phyloP scores from a whole-genome alignment of 2,113 vertebrate species.

The Oxyura jamaicensis region DNA sequence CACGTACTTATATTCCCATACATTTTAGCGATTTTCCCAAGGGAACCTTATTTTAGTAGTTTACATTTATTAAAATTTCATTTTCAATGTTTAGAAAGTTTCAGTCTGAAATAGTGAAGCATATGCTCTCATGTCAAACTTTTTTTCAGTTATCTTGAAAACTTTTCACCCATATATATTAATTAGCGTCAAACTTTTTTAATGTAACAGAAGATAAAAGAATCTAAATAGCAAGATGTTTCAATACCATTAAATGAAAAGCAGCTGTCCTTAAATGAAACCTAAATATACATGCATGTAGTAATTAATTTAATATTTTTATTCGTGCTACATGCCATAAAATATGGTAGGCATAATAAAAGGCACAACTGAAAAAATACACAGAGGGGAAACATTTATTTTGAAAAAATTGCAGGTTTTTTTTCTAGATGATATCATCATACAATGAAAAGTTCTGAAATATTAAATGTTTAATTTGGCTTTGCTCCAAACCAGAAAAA shows the following conservation, averaged over 20 bases:
- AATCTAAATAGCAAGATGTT: not conserved
- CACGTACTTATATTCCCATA: not conserved
- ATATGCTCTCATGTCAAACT: not conserved
- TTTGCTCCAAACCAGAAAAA: slow-evolving; percentile 14
- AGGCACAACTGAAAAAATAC: slow-evolving; percentile 14
- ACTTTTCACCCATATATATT: not conserved
- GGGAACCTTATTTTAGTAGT: not conserved
- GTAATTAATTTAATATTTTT: slow-evolving; percentile 38
- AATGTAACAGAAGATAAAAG: not conserved
- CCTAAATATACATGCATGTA: not conserved
- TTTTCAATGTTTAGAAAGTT: not conserved
- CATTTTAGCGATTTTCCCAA: not conserved
- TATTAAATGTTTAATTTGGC: slow-evolving; percentile 43
- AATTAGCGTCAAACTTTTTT: not conserved
- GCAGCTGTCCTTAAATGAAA: slow-evolving; percentile 26
- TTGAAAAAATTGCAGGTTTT: not conserved
- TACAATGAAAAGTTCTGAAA: slow-evolving; percentile 40
- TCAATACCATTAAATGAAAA: slow-evolving; percentile 14
- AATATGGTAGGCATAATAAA: not conserved
- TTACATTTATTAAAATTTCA: not conserved
- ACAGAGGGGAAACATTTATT: not conserved
- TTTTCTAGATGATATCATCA: not conserved
- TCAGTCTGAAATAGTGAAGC: not conserved
- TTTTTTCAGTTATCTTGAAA: not conserved
- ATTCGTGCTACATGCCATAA: not conserved